Percentiles rank a stretch among this genome's conserved stretches.
These are phyloP conservation scores for Eleutherodactylus coqui DNA, from an alignment of 2,797 vertebrate species.

Conservation along the genomic window DNA sequence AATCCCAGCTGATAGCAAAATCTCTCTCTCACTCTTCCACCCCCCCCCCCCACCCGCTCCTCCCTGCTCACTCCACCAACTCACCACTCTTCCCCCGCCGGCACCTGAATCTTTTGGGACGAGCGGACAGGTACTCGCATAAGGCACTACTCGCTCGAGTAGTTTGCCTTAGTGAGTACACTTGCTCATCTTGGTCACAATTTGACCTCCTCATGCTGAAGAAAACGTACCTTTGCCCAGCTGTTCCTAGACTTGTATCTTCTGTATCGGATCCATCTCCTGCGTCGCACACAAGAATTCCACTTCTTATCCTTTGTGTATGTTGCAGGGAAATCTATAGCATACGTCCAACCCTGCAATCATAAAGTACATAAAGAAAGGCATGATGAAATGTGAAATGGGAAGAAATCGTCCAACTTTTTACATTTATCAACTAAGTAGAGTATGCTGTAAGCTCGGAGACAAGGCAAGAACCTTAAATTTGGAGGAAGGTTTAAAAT, in stretches of 20 bases:
- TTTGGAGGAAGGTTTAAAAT: not conserved
- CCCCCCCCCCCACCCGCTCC: too few species aligned
- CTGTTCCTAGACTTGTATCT: slow-evolving; percentile 88
- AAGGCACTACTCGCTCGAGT: too few species aligned
- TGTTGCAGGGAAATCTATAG: slow-evolving; percentile 93
- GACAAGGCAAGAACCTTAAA: too few species aligned
- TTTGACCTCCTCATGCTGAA: not conserved
- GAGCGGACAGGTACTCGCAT: too few species aligned
- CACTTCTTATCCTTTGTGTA: slow-evolving; percentile 96
- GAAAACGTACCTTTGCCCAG: slow-evolving; percentile 88
- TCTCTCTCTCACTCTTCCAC: too few species aligned
- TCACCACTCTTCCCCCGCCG: too few species aligned
- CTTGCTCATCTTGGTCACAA: not conserved
- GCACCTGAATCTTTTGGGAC: too few species aligned
- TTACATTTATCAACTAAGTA: too few species aligned
- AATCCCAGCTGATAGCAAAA: too few species aligned
- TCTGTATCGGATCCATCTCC: slow-evolving; percentile 93
- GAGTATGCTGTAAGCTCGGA: too few species aligned
- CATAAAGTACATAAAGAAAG: slow-evolving; percentile 35
- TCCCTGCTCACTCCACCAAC: too few species aligned
- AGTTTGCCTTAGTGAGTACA: too few species aligned
- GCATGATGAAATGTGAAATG: not conserved
- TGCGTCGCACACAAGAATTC: slow-evolving; percentile 96
- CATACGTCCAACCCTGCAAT: slow-evolving; percentile 92
- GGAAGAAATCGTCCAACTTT: not conserved